A percentile compares a stretch with the other conserved stretches of the same genome.
Evolutionary conservation across 2,888 invertebrate species (phyloP).

Genomic region (Leptinotarsa haldemani): DNA sequence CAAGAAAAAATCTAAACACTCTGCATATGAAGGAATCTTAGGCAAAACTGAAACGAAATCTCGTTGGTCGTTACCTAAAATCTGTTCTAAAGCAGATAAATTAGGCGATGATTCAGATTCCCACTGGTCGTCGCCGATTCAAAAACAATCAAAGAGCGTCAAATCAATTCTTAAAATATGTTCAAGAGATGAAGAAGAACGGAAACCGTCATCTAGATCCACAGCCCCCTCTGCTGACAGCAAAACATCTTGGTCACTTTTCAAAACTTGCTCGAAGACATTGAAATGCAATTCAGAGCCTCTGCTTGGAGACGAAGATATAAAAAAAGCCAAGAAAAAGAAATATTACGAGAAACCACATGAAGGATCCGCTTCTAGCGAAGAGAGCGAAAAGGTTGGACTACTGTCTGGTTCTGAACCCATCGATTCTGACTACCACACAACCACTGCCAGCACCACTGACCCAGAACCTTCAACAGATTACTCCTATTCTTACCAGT

Average conservation of each 20-base stretch:
- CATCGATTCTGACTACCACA: slow-evolving; percentile 27
- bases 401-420: slow-evolving; percentile 20
- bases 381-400: background rate
- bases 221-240: background rate
- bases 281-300: background rate
- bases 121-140: background rate
- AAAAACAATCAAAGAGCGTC: background rate
- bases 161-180: no score
- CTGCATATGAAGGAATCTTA: slow-evolving; percentile 32
- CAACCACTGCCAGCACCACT: slow-evolving; percentile 25
- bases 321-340: background rate
- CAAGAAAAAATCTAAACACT: slow-evolving; percentile 30
- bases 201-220: background rate
- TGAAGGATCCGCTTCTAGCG: background rate
- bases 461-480: slow-evolving; percentile 52
- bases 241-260: slow-evolving; percentile 3
- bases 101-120: background rate
- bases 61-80: slow-evolving; percentile 19
- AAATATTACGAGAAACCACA: background rate
- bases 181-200: background rate
- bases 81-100: slow-evolving; percentile 9
- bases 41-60: slow-evolving; percentile 23
- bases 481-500: slow-evolving; percentile 62
- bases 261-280: background rate
- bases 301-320: background rate